Evolutionary conservation across 2,888 invertebrate genomes (phyloP).

Genomic region (Homarus gammarus): DNA sequence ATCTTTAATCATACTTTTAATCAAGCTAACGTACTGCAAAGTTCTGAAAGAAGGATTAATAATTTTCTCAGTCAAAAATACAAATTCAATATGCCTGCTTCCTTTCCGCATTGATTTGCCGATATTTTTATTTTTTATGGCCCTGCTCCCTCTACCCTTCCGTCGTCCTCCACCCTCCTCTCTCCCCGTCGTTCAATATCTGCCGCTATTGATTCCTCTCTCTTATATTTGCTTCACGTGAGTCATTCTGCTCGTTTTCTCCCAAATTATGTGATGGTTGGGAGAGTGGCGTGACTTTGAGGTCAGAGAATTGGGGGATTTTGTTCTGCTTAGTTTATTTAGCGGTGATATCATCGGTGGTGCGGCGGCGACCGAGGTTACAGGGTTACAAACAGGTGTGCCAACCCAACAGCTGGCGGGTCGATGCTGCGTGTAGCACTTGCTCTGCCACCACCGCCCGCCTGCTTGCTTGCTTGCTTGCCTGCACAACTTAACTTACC

Average conservation of each 20-base stretch:
- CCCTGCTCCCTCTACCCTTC: slow-evolving; percentile 16
- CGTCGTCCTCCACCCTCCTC: background rate
- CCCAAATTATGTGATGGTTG: background rate
- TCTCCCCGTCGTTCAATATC: slow-evolving; percentile 1
- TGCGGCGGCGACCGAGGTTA: background rate
- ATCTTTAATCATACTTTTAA: too few relatives aligned
- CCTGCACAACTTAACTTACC: too few relatives aligned
- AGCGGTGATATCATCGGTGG: background rate
- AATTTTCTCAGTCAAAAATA: background rate
- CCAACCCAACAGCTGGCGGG: slow-evolving; percentile 2
- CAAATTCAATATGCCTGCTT: background rate
- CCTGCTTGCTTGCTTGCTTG: background rate
- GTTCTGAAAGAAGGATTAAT: background rate
- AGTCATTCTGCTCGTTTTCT: background rate
- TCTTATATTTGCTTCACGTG: background rate
- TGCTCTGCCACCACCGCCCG: background rate
- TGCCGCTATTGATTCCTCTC: background rate
- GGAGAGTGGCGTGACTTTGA: background rate
- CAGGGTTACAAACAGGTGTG: background rate
- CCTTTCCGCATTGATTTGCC: background rate
- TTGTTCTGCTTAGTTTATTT: background rate
- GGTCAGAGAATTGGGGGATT: background rate
- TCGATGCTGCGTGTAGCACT: slow-evolving; percentile 5
- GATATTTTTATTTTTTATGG: background rate
- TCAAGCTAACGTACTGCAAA: background rate